Evolutionary conservation across 2,113 vertebrate species (phyloP).

Genomic region (Aleadryas rufinucha): DNA sequence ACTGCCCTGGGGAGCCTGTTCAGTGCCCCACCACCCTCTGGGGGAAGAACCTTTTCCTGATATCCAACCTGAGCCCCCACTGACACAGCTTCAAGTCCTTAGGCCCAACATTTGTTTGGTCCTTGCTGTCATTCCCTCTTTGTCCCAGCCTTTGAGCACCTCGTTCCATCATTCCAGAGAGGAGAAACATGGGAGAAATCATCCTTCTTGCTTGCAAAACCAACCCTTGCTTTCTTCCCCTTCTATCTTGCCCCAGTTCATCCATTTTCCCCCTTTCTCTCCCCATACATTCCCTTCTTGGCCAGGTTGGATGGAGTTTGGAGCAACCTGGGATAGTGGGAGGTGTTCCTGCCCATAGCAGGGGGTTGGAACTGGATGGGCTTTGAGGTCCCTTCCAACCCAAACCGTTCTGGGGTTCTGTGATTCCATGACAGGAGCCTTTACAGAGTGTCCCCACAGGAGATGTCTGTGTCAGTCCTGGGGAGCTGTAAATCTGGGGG

Average conservation of each 20-base stretch:
- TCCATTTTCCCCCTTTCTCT: fast-evolving
- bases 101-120: fast-evolving
- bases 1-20: neutral
- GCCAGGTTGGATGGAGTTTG: neutral
- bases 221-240: neutral
- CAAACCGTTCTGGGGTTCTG: neutral
- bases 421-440: neutral
- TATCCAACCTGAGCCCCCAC: neutral
- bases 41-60: fast-evolving
- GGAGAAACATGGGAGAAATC: neutral
- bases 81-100: neutral
- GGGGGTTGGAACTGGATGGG: neutral
- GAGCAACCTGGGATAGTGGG: neutral
- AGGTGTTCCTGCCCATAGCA: neutral
- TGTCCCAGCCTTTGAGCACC: neutral
- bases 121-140: neutral
- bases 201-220: neutral
- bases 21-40: neutral
- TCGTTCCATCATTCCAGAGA: neutral
- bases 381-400: neutral
- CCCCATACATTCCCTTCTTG: neutral
- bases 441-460: neutral
- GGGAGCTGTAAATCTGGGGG: too few relatives aligned
- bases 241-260: neutral
- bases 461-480: neutral